phyloP scores from a whole-genome alignment of 2,888 invertebrate genomes.

The Hydrotaea diabolus region DNA sequence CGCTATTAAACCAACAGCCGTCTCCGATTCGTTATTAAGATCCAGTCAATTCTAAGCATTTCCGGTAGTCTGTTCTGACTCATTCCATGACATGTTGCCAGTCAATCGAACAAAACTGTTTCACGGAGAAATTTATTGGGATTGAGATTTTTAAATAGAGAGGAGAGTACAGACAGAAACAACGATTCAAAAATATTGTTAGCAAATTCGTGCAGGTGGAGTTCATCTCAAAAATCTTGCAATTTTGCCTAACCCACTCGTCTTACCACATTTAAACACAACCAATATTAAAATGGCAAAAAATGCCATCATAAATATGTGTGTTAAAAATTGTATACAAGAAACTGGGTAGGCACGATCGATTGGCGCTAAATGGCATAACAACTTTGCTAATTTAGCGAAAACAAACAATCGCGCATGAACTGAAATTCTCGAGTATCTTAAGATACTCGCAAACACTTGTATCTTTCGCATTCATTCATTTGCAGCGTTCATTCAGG shows the following conservation, averaged over 20 bases:
- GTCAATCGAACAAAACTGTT: too few relatives aligned
- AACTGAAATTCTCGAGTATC: background rate
- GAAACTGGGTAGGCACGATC: background rate
- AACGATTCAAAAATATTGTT: too few relatives aligned
- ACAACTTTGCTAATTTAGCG: background rate
- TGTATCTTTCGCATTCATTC: background rate
- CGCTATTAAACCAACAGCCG: too few relatives aligned
- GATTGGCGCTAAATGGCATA: slow-evolving; percentile 2
- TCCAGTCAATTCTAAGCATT: too few relatives aligned
- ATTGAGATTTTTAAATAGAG: too few relatives aligned
- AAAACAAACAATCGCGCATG: background rate
- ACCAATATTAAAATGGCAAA: background rate
- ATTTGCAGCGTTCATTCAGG: background rate
- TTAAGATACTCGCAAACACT: background rate
- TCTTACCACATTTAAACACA: background rate
- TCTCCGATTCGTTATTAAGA: too few relatives aligned
- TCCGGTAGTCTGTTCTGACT: too few relatives aligned
- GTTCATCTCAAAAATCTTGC: background rate
- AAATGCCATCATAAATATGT: too few relatives aligned
- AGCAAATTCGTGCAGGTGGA: background rate
- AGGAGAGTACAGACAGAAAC: too few relatives aligned
- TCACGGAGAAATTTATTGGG: too few relatives aligned
- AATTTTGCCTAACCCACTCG: background rate
- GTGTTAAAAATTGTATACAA: background rate
- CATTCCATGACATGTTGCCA: too few relatives aligned